Evolutionary conservation across 2,113 vertebrate genomes (phyloP).

Genomic region (Rhynchomys soricoides): DNA sequence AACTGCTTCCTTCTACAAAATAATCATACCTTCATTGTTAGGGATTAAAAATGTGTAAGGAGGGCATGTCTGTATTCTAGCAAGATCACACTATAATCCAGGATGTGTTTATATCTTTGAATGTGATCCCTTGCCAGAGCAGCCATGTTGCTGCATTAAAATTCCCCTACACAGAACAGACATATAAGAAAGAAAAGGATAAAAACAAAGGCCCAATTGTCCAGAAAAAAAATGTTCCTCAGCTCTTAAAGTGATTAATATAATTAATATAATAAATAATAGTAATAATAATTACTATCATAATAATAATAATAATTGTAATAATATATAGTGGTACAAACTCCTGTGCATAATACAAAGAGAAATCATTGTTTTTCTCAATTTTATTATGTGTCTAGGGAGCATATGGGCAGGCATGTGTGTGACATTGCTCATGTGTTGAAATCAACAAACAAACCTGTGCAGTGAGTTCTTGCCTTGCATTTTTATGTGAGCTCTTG

Average conservation of each 20-base stretch:
- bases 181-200: not conserved
- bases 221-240: not conserved
- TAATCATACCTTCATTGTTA: no score
- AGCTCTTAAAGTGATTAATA: not conserved
- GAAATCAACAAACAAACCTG: not conserved
- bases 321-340: not conserved
- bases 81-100: no score
- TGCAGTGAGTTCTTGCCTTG: not conserved
- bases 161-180: not conserved
- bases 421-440: no score
- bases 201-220: not conserved
- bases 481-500: not conserved
- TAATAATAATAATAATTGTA: not conserved
- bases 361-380: not conserved
- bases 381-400: not conserved
- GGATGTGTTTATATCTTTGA: no score
- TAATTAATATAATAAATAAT: not conserved
- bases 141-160: no score
- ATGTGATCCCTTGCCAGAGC: no score
- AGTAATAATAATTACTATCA: not conserved
- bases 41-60: no score
- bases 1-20: no score
- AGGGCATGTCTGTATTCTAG: no score
- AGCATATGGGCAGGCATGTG: not conserved
- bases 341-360: not conserved